phyloP scores from a whole-genome alignment of 2,888 invertebrate genomes.

The Morpho helenor region DNA sequence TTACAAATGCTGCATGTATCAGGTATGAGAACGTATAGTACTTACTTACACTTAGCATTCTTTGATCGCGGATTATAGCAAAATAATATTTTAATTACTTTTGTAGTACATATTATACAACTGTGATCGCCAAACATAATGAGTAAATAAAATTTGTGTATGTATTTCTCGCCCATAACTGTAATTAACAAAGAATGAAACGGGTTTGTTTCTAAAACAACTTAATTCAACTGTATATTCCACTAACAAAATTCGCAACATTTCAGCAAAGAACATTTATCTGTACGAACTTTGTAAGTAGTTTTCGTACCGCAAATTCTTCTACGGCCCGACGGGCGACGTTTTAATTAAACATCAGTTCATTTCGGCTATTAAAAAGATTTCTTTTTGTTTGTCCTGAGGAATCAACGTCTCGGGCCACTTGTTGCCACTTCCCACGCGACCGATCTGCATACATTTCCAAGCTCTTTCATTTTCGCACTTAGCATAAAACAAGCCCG shows the following conservation, averaged over 20 bases:
- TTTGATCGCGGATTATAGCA: no score
- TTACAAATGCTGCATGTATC: no score
- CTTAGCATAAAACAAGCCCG: conserved; percentile 76
- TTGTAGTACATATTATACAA: no score
- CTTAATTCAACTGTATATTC: conserved; percentile 6
- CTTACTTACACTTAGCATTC: no score
- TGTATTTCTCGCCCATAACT: background rate
- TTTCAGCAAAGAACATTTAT: conserved; percentile 37
- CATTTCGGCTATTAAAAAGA: conserved; percentile 50
- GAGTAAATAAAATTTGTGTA: background rate
- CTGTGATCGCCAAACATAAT: no score
- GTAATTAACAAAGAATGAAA: background rate
- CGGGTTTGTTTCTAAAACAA: conserved; percentile 3
- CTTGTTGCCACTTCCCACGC: conserved; percentile 78
- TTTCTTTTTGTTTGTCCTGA: conserved; percentile 43
- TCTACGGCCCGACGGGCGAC: conserved; percentile 29
- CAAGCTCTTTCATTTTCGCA: conserved; percentile 67
- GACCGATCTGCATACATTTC: conserved; percentile 71
- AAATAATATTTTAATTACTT: no score
- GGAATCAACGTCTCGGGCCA: conserved; percentile 54
- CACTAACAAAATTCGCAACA: conserved; percentile 4
- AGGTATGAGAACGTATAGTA: no score
- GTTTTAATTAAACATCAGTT: conserved; percentile 60
- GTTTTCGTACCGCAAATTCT: conserved; percentile 25
- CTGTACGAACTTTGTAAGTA: conserved; percentile 23